Percentiles rank a stretch among this genome's conserved stretches.
Evolutionary conservation across 2,888 invertebrate species (phyloP).

Genomic region (Eupithecia inturbata): DNA sequence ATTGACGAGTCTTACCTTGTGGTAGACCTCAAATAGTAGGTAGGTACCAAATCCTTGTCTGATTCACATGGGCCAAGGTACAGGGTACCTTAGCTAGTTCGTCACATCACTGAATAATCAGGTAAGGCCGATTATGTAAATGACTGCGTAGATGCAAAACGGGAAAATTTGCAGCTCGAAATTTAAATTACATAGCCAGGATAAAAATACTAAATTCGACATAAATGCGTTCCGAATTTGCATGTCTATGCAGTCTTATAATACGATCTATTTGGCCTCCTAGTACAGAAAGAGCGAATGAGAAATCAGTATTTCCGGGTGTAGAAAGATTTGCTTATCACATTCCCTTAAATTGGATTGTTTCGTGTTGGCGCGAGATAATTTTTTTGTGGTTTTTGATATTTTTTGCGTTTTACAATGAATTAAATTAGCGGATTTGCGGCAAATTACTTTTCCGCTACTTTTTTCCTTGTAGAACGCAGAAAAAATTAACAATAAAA

Average conservation of each 20-base stretch:
- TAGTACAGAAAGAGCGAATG: background rate
- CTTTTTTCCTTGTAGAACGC: too few relatives aligned
- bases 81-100: background rate
- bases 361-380: too few relatives aligned
- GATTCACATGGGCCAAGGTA: background rate
- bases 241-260: background rate
- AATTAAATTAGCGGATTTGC: too few relatives aligned
- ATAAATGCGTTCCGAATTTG: background rate
- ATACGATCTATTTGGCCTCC: background rate
- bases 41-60: conserved; percentile 3
- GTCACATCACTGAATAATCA: conserved; percentile 4
- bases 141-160: background rate
- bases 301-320: background rate
- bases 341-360: too few relatives aligned
- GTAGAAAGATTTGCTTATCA: background rate
- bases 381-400: too few relatives aligned
- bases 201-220: background rate
- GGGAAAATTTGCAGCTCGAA: background rate
- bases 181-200: background rate
- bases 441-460: too few relatives aligned
- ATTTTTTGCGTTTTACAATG: too few relatives aligned
- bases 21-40: background rate
- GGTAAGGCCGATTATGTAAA: conserved; percentile 4
- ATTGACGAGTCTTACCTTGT: background rate
- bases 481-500: too few relatives aligned